These are phyloP conservation scores for Penaeus vannamei DNA, from an alignment of 1,140 invertebrate genomes.

Conservation along the genomic window DNA sequence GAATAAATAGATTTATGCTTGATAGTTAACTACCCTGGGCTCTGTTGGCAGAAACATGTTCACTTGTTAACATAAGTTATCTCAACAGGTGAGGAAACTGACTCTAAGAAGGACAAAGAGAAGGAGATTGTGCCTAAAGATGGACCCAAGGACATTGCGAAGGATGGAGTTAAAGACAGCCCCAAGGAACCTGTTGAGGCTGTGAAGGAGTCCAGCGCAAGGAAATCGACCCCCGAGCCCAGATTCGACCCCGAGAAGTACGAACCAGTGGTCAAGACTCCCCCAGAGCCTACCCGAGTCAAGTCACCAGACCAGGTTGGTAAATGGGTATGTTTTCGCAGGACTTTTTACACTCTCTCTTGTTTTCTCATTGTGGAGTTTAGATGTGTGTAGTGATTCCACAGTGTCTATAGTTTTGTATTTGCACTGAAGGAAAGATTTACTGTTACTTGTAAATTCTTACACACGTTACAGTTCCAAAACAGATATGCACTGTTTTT, in stretches of 20 bases:
- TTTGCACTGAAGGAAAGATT: not conserved
- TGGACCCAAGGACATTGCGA: slow-evolving; percentile 37
- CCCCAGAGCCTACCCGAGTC: slow-evolving; percentile 90
- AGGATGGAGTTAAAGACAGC: slow-evolving; percentile 27
- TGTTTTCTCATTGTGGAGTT: slow-evolving; percentile 19
- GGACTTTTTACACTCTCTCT: slow-evolving; percentile 40
- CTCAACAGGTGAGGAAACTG: slow-evolving; percentile 59
- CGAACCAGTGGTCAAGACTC: slow-evolving; percentile 87
- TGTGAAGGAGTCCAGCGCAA: slow-evolving; percentile 52
- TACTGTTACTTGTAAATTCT: too few species aligned
- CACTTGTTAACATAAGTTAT: not conserved
- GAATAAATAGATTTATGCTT: too few species aligned
- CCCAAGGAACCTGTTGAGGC: slow-evolving; percentile 60
- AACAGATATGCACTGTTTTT: too few species aligned
- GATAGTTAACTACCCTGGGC: not conserved
- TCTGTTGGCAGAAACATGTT: not conserved
- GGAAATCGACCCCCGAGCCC: slow-evolving; percentile 63
- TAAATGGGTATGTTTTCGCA: slow-evolving; percentile 62
- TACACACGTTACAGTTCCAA: too few species aligned
- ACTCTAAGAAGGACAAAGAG: slow-evolving; percentile 66
- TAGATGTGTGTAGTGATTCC: slow-evolving; percentile 5
- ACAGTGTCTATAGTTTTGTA: not conserved
- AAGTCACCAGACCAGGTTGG: slow-evolving; percentile 88
- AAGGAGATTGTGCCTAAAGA: slow-evolving; percentile 59
- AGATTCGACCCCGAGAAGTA: slow-evolving; percentile 69